phyloP scores from a whole-genome alignment of 2,888 invertebrate genomes.

The Nycteola revayana region DNA sequence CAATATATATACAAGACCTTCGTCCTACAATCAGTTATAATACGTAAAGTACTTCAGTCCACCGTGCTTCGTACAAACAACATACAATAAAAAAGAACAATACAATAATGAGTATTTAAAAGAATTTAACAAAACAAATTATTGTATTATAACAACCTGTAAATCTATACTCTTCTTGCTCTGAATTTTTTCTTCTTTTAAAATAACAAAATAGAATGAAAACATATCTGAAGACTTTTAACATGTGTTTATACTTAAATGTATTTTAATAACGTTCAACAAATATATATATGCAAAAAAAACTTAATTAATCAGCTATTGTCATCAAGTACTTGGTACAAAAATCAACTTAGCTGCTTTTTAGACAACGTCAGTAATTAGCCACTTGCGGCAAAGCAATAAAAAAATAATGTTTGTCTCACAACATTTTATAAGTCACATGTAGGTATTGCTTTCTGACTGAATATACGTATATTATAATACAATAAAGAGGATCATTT shows the following conservation, averaged over 20 bases:
- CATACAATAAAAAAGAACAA: conserved; percentile 13
- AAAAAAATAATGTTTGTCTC: conserved; percentile 3
- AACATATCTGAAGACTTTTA: too few species aligned
- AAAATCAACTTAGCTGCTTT: conserved; percentile 12
- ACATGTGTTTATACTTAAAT: too few species aligned
- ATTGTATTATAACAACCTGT: too few species aligned
- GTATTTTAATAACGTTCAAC: conserved; percentile 1
- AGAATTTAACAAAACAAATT: conserved; percentile 1
- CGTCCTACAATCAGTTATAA: background rate
- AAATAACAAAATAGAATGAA: too few species aligned
- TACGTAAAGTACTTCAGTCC: too few species aligned
- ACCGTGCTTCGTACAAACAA: conserved; percentile 9
- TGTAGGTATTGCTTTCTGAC: conserved; percentile 9
- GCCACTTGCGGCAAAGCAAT: conserved; percentile 8
- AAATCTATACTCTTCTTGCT: too few species aligned
- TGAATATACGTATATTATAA: conserved; percentile 16
- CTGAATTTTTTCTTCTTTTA: too few species aligned
- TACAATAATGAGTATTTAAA: conserved; percentile 30
- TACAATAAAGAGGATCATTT: conserved; percentile 12
- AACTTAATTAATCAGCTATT: conserved; percentile 7
- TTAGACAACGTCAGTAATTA: conserved; percentile 9
- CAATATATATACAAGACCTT: conserved; percentile 14
- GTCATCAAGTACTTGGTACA: conserved; percentile 22
- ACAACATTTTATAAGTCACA: conserved; percentile 17
- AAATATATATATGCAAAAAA: conserved; percentile 14